Evolutionary conservation across 2,113 vertebrate species (phyloP).

Genomic region (Albula glossodonta): DNA sequence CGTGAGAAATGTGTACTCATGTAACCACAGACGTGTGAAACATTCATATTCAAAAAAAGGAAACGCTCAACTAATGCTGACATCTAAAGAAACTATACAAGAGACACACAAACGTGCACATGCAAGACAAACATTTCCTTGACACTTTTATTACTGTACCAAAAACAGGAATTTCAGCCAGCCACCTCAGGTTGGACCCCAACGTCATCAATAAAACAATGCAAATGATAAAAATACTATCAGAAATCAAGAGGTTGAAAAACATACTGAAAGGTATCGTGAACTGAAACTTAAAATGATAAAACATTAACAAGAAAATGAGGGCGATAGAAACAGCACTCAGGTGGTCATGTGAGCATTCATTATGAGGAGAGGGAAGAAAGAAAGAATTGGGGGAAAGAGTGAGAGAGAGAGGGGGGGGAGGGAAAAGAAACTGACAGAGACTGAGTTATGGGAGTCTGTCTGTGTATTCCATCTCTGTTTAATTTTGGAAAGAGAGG

Average conservation of each 20-base stretch:
- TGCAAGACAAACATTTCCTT: background rate
- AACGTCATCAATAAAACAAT: background rate
- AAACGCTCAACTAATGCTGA: conserved; percentile 69
- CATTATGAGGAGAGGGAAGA: conserved; percentile 48
- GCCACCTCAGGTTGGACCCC: too few species aligned
- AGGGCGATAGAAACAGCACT: conserved; percentile 24
- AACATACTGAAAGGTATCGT: conserved; percentile 5
- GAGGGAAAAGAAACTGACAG: background rate
- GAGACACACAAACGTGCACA: background rate
- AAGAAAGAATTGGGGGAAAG: background rate
- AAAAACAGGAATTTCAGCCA: too few species aligned
- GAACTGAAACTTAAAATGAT: conserved; percentile 33
- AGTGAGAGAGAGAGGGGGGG: background rate
- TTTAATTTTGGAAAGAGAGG: background rate
- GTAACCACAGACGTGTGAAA: conserved; percentile 64
- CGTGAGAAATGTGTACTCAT: conserved; percentile 56
- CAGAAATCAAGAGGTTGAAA: background rate
- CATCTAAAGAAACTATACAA: conserved; percentile 21
- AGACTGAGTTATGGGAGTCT: background rate
- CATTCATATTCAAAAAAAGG: conserved; percentile 67
- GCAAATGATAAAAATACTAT: background rate
- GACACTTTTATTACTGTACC: background rate
- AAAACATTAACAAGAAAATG: conserved; percentile 39
- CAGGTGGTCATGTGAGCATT: conserved; percentile 41
- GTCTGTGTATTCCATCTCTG: background rate